Conservation (phyloP, 2,113 vertebrate genomes). For the Felis chaus region DNA sequence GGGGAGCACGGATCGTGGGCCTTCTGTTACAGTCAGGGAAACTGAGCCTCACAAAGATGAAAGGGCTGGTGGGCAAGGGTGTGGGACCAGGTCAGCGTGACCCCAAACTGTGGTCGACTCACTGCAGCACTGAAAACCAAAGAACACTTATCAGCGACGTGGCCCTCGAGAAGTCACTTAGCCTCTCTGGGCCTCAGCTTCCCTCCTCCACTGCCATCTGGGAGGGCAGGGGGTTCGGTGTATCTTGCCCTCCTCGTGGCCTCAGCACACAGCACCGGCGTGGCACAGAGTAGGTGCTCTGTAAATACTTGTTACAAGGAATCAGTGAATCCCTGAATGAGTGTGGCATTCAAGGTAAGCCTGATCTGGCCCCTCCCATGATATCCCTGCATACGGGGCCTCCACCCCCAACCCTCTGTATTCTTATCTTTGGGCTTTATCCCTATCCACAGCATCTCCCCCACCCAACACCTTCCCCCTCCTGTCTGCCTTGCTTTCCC, state of each 20-base stretch:
- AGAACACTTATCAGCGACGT: rapidly evolving
- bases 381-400: too few species aligned
- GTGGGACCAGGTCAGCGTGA: background rate
- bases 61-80: background rate
- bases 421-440: background rate
- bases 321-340: background rate
- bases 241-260: background rate
- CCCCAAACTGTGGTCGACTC: background rate
- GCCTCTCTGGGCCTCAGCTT: background rate
- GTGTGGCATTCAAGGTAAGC: background rate
- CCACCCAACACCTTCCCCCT: too few species aligned
- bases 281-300: background rate
- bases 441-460: background rate
- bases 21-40: background rate
- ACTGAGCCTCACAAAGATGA: background rate
- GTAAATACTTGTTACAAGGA: background rate
- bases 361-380: background rate
- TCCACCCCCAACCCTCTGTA: background rate
- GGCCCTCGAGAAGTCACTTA: background rate
- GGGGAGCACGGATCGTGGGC: background rate
- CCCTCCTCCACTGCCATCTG: background rate
- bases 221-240: background rate
- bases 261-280: background rate
- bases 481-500: background rate
- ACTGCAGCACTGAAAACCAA: background rate